Evolutionary conservation across 2,113 vertebrate species (phyloP), one percentile per base, ranked within the genome.

Genomic region (Pluvialis apricaria): DNA sequence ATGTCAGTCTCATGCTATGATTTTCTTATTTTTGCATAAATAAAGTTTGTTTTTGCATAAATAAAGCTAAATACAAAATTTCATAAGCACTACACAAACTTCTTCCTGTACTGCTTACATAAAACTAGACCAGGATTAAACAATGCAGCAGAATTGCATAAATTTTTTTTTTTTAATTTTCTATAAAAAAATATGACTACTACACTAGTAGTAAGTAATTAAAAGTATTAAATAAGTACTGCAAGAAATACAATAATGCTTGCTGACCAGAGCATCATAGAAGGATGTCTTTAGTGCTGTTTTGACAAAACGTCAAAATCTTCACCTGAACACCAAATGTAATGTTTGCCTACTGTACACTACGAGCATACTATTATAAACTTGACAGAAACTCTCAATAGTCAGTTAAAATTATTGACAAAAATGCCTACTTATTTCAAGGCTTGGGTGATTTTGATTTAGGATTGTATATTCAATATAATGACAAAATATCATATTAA

Each of bases 11-110:
- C 31, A 57, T 25, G 15, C 47, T 32, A 71, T 5, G 20, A 64
- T 95, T 85, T 88, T 77, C 82, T 88, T 90, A 82, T 14, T 92
- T 96, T 95, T 92, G 71, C 49, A 78, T 44, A 66, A 44, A 52
- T 51, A 69, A 69, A 69, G 44, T 34, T 65, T 42, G 52, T 29
- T 52, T 79, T 64, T 65, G 36, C 22, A 54, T 92, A 78, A 90
- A 86, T 72, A 91, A 80, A 91, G 17, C 60, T 60, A 82, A 90
- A 76, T 38, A 89, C 42, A 93, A 76, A 79, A 88, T 86, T 68
- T 69, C 36, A 72, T 10, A 18, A 95, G 29, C 54, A 40, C 24
- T 31, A 47, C 5, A 94, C 60, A 86, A 68, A 93, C 62, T 60
- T 75, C 21, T 69, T 49, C 47, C 44, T 60, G 36, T 38, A 54